Percentiles rank a stretch among this genome's conserved stretches.
These are phyloP conservation scores for Himantopus leucocephalus DNA, from an alignment of 2,113 vertebrate species.

Conservation along the genomic window DNA sequence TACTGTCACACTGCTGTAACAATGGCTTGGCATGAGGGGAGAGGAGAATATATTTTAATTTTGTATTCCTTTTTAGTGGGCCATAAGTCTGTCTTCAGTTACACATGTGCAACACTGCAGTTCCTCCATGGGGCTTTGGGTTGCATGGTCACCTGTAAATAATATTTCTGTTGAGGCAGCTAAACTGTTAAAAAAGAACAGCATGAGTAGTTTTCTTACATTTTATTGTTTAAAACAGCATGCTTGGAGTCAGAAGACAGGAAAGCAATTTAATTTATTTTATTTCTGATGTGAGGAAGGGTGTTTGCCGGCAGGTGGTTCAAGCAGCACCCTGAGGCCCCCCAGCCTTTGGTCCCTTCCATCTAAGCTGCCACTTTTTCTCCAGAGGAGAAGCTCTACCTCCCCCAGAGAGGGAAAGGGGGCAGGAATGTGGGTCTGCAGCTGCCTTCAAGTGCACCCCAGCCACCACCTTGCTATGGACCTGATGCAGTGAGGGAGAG, in stretches of 20 bases:
- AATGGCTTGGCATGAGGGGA: not conserved
- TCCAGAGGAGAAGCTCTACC: not conserved
- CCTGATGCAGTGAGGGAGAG: not conserved
- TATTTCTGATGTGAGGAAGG: not conserved
- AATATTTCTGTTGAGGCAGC: not conserved
- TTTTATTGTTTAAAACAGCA: not conserved
- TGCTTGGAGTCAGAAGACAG: not conserved
- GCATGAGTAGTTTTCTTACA: not conserved
- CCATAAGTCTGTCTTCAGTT: not conserved
- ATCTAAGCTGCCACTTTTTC: not conserved
- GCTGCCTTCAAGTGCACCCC: not conserved
- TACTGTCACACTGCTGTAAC: constrained; percentile 17
- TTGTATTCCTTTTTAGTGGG: not conserved
- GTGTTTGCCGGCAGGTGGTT: not conserved
- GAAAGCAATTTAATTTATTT: not conserved
- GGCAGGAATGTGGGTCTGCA: not conserved
- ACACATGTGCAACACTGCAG: not conserved
- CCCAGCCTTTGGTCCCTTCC: not conserved
- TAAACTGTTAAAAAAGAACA: not conserved
- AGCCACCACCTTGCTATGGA: not conserved
- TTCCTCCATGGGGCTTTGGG: not conserved
- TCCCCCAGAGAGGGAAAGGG: not conserved
- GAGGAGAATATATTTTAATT: not conserved
- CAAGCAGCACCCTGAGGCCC: not conserved
- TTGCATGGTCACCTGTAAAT: not conserved